Evolutionary conservation across 2,113 vertebrate genomes (phyloP).

Genomic region (Uria aalge): DNA sequence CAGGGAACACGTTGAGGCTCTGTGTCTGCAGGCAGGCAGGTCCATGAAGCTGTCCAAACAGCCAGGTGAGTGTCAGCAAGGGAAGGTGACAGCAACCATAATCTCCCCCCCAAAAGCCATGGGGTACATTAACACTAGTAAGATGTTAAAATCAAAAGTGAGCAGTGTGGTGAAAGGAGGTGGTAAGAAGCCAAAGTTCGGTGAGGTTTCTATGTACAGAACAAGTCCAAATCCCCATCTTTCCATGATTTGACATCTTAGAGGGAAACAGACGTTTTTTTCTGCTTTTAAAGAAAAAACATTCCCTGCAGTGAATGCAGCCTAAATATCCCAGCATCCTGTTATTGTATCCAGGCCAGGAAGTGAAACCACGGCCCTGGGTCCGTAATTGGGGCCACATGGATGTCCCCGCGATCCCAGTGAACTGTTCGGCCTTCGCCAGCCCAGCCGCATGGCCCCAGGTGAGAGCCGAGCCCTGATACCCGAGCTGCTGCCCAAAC

Average conservation of each 20-base stretch:
- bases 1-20: background rate
- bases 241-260: background rate
- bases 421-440: background rate
- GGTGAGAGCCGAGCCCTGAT: background rate
- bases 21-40: background rate
- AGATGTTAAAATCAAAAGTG: background rate
- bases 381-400: conserved; percentile 35
- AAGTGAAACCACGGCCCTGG: background rate
- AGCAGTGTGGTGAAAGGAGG: background rate
- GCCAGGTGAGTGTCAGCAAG: background rate
- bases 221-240: background rate
- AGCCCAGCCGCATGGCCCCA: background rate
- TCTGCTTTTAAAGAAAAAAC: conserved; percentile 23
- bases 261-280: background rate
- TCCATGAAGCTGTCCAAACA: background rate
- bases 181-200: background rate
- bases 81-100: background rate
- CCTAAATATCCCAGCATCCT: conserved; percentile 16
- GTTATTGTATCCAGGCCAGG: conserved; percentile 14
- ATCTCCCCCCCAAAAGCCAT: background rate
- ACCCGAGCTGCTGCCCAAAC: accelerated
- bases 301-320: background rate
- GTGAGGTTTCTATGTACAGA: background rate
- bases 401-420: accelerated
- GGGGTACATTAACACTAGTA: background rate